phyloP scores from a whole-genome alignment of 2,797 vertebrate genomes.

The Astyanax mexicanus region DNA sequence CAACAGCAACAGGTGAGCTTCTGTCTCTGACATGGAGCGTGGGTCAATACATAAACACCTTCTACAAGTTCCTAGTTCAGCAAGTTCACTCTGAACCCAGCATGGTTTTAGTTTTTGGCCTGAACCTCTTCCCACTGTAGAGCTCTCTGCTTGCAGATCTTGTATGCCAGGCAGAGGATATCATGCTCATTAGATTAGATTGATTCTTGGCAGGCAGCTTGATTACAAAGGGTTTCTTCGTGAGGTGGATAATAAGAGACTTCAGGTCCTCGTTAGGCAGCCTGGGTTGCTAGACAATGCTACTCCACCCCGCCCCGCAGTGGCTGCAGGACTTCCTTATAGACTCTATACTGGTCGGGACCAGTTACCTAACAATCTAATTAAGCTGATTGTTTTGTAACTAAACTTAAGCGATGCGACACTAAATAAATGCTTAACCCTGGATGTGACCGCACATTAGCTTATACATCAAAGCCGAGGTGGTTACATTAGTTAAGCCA shows the following conservation, averaged over 20 bases:
- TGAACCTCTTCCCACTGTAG: background rate
- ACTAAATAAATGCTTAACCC: background rate
- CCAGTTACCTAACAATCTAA: slow-evolving; percentile 11
- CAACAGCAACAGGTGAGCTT: no score
- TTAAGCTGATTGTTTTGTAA: slow-evolving; percentile 3
- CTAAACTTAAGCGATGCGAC: background rate
- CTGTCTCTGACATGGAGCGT: no score
- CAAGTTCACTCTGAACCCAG: background rate
- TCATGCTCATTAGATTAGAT: slow-evolving; percentile 28
- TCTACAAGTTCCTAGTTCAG: no score
- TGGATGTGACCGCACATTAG: background rate
- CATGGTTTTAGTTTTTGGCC: background rate
- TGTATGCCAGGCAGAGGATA: slow-evolving; percentile 11
- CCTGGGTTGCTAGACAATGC: slow-evolving; percentile 40
- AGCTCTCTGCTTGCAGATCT: background rate
- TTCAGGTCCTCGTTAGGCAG: slow-evolving; percentile 35
- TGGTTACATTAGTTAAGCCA: background rate
- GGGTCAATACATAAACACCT: no score
- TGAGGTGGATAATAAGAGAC: slow-evolving; percentile 44
- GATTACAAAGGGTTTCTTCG: slow-evolving; percentile 24
- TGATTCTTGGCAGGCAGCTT: slow-evolving; percentile 31
- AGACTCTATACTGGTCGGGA: slow-evolving; percentile 25
- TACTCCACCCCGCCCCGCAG: slow-evolving; percentile 12
- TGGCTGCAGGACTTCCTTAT: slow-evolving; percentile 29
- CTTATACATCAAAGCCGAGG: background rate